phyloP scores from a whole-genome alignment of 2,113 vertebrate genomes.

The Pithys albifrons region DNA sequence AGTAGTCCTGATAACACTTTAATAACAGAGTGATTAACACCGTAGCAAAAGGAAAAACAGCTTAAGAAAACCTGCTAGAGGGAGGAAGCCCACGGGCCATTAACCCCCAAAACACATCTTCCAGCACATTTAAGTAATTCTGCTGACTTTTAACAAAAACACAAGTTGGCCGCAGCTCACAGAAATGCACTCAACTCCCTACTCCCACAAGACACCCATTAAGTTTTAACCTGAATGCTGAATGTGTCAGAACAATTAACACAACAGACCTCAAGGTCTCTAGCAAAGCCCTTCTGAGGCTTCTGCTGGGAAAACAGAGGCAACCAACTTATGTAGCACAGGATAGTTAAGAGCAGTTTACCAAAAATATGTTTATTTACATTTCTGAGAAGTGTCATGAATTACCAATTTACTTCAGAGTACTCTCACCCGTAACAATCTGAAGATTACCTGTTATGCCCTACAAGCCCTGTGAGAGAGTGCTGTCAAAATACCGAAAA shows the following conservation, averaged over 20 bases:
- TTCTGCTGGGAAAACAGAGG: not conserved
- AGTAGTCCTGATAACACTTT: not conserved
- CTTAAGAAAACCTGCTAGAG: not conserved
- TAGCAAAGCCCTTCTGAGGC: not conserved
- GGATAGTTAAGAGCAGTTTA: not conserved
- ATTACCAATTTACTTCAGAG: not conserved
- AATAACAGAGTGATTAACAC: not conserved
- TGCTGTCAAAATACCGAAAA: not conserved
- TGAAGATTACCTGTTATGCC: not conserved
- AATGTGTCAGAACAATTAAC: conserved; percentile 41
- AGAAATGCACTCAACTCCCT: not conserved
- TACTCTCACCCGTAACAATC: not conserved
- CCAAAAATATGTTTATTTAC: not conserved
- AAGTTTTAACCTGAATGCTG: conserved; percentile 21
- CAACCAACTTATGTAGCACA: not conserved
- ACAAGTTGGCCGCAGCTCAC: not conserved
- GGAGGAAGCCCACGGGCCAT: conserved; percentile 32
- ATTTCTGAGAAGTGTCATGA: not conserved
- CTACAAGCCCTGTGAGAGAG: not conserved
- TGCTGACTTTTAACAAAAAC: conserved; percentile 55
- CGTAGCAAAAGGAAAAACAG: not conserved
- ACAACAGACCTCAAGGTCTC: conserved; percentile 20
- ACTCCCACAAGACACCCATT: conserved; percentile 28
- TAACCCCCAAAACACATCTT: conserved; percentile 28
- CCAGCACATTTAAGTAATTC: conserved; percentile 48